phyloP scores from a whole-genome alignment of 2,888 invertebrate species.

The Lepidocyrtinus sp. region DNA sequence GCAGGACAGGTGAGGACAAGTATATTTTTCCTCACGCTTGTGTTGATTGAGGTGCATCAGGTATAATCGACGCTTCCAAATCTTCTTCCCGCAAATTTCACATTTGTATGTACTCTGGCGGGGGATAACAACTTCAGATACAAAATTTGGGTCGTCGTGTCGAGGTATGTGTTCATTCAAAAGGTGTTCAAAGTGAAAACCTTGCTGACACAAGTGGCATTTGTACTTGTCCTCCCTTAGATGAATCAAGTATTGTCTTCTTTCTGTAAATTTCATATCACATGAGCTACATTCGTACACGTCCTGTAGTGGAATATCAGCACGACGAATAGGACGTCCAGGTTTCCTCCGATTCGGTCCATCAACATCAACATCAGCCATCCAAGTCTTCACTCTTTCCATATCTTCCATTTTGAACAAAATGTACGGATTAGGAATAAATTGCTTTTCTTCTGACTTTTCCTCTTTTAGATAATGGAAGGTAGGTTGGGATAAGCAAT shows the following conservation, averaged over 20 bases:
- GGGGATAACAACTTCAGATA: constrained; percentile 17
- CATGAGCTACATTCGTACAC: neutral
- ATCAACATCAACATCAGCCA: too few relatives aligned
- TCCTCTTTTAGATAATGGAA: constrained; percentile 20
- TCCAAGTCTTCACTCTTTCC: neutral
- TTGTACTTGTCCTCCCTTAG: constrained; percentile 16
- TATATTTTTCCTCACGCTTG: constrained; percentile 14
- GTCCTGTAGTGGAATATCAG: constrained; percentile 35
- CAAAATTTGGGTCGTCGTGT: constrained; percentile 34
- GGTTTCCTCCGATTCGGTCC: too few relatives aligned
- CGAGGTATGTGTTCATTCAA: constrained; percentile 15
- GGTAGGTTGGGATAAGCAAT: constrained; percentile 4
- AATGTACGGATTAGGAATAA: constrained; percentile 37
- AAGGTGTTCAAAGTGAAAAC: neutral
- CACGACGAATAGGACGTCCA: neutral
- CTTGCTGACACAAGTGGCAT: constrained; percentile 20
- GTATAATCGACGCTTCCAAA: constrained; percentile 8
- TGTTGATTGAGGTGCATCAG: constrained; percentile 6
- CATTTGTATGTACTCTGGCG: constrained; percentile 25
- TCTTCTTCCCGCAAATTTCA: neutral
- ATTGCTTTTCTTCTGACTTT: neutral
- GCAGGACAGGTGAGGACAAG: constrained; percentile 31
- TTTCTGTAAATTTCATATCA: neutral
- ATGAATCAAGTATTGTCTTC: constrained; percentile 21
- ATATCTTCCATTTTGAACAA: neutral